Evolutionary conservation across 2,888 invertebrate species (phyloP), one percentile per base, ranked within the genome.

Genomic region (Thecophora atra): DNA sequence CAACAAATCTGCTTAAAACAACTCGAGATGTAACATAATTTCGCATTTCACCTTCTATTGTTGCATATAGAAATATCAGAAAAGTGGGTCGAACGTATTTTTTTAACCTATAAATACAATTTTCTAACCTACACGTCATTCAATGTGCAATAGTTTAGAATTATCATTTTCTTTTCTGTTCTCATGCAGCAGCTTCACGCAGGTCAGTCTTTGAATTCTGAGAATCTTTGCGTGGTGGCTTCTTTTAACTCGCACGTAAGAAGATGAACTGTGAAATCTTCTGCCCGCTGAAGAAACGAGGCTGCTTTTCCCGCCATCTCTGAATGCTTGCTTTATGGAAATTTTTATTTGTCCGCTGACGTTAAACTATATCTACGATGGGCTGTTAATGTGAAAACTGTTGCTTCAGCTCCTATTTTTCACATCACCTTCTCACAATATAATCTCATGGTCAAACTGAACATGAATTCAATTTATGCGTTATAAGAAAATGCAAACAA

Each of bases 21-120:
- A 11, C 37, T 37, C 37, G 11, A 37, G 37, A 6, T 37, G 24
- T 58, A 24, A 15, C 58, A 58, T 28, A 26, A 26, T 58, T 28
- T 58, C 58, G 7, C 4, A 58, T 3, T 24, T 58, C 17, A 19
- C 52, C 6, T 8, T 19, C 8, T 3, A 54, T 37, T 37, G 37
- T 37, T 8, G 37, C 11, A 11, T 37, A n/a, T n/a, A 37, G 7
- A 37, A 8, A 8, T 37, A 8, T 37, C 11, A 37, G 11, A 37
- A 37, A 37, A 37, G 7, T 37, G 37, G 37, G 37, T 37, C 37
- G 37, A 11, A 1, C 11, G 37, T 37, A 11, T 37, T 69, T 60
- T 37, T 60, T 69, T 69, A 69, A 69, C 69, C 69, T 69, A 69
- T 69, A 60, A 60, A 69, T 69, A 62, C 28, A 30, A 62, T 37